phyloP scores from a whole-genome alignment of 1,140 invertebrate species.

The Sinonovacula constricta region DNA sequence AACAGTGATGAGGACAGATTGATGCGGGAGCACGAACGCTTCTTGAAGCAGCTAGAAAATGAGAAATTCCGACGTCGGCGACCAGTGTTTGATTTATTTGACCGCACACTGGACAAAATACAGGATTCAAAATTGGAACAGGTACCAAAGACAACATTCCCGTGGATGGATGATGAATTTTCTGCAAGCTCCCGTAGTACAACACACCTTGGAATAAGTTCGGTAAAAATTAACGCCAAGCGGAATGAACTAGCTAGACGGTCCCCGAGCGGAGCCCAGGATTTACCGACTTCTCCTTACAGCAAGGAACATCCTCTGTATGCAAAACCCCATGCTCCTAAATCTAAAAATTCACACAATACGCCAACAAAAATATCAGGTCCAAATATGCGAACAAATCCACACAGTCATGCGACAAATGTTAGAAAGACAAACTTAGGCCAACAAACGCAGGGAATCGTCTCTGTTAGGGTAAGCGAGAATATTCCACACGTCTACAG shows the following conservation, averaged over 20 bases:
- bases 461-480: not conserved
- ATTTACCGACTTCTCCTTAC: not conserved
- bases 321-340: not conserved
- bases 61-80: not conserved
- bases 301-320: not conserved
- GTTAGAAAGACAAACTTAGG: not conserved
- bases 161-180: constrained; percentile 48
- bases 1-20: not conserved
- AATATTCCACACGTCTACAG: constrained; percentile 5
- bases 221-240: constrained; percentile 35
- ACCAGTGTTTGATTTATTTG: not conserved
- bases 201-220: constrained; percentile 37
- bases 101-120: no score
- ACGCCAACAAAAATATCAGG: constrained; percentile 5
- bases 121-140: not conserved
- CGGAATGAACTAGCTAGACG: not conserved
- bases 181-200: not conserved
- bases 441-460: not conserved
- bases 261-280: no score
- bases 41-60: not conserved
- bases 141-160: constrained; percentile 30
- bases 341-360: not conserved
- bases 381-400: constrained; percentile 4
- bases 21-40: not conserved
- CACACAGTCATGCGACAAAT: constrained; percentile 16